Evolutionary conservation across 2,888 invertebrate genomes (phyloP).

Genomic region (Mycalesis mineus): DNA sequence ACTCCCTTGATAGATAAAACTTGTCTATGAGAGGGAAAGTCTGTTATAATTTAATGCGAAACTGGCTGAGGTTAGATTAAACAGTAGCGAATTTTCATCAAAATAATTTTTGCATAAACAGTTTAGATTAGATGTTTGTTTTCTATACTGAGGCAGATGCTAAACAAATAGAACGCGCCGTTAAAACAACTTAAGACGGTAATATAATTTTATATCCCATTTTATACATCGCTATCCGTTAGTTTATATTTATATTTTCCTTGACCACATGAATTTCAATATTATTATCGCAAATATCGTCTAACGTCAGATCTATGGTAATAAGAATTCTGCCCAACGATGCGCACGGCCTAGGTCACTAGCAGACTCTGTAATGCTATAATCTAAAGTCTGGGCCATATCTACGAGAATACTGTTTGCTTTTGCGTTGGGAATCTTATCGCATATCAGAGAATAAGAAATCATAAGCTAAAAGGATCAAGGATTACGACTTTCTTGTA

Average conservation of each 20-base stretch:
- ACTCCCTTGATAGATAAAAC: too few relatives aligned
- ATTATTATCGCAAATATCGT: constrained; percentile 24
- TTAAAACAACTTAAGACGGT: constrained; percentile 1
- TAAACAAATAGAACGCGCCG: neutral
- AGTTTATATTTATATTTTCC: constrained; percentile 41
- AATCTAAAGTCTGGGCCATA: neutral
- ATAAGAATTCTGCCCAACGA: constrained; percentile 14
- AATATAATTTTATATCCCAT: constrained; percentile 5
- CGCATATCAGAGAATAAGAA: neutral
- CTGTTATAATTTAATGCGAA: too few relatives aligned
- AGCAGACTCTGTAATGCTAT: constrained; percentile 16
- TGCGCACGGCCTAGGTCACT: constrained; percentile 9
- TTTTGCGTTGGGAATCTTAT: neutral
- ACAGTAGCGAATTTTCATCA: too few relatives aligned
- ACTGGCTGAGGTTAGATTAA: too few relatives aligned
- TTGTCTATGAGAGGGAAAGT: too few relatives aligned
- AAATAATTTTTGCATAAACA: too few relatives aligned
- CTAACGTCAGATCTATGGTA: constrained; percentile 18
- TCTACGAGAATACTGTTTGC: neutral
- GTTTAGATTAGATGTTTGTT: too few relatives aligned
- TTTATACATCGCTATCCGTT: constrained; percentile 2
- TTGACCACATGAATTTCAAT: constrained; percentile 19
- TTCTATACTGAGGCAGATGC: neutral
- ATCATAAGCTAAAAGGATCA: neutral
- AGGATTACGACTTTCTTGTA: too few relatives aligned